phyloP scores from a whole-genome alignment of 2,113 vertebrate genomes.

The Todiramphus saurophagus region DNA sequence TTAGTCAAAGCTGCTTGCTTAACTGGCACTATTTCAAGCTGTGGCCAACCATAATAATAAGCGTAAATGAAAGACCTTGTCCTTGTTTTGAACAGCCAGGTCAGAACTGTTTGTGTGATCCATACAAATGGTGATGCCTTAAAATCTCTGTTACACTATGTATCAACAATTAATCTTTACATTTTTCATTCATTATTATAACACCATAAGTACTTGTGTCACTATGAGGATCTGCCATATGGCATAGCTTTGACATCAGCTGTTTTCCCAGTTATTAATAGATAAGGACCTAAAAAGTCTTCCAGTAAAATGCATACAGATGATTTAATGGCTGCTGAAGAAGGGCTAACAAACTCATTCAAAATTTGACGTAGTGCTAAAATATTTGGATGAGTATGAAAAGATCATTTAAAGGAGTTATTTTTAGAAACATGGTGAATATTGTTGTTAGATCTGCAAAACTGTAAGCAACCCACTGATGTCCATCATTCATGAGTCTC shows the following conservation, averaged over 20 bases:
- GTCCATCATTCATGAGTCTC: neutral
- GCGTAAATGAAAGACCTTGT: neutral
- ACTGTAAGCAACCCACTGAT: neutral
- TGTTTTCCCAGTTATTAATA: constrained; percentile 20
- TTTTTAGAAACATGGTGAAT: neutral
- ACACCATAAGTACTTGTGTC: neutral
- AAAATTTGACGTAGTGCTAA: neutral
- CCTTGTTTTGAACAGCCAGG: neutral
- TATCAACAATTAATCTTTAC: neutral
- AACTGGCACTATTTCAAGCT: neutral
- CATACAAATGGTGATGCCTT: neutral
- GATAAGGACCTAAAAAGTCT: neutral
- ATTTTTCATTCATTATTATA: constrained; percentile 26
- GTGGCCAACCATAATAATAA: neutral
- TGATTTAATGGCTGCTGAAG: neutral
- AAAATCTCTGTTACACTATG: neutral
- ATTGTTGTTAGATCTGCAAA: neutral
- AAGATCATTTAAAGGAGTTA: neutral
- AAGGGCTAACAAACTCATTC: neutral
- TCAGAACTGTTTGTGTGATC: neutral
- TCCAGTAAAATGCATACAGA: neutral
- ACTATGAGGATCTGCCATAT: neutral
- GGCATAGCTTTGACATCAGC: neutral
- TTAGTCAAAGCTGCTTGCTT: neutral
- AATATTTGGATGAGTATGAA: neutral